Base-by-base conservation (phyloP, 2,113 vertebrate genomes). In the Anarrhichthys ocellatus region DNA sequence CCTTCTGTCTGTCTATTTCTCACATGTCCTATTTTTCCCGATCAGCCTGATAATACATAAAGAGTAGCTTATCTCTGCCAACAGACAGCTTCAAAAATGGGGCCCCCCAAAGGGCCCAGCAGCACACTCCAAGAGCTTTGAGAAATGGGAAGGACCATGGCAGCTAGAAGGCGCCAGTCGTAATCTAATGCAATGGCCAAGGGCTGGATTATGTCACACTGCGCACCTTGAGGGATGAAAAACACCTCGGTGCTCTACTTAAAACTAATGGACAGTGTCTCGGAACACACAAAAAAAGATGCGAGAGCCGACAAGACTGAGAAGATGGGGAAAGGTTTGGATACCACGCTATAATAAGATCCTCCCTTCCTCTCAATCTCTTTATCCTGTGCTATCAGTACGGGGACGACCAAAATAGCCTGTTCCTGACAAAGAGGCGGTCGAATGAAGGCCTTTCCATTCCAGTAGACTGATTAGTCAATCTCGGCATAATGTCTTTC, bases 11-110 rank as follows among this genome's bases (percentile, higher is more conserved):
- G 29, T 81, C 67, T 66, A 69, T 92, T 79, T 68, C 80, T 89
- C 85, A 74, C 48, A 48, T 50, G 85, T 81, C 86, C 89, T 48
- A 89, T 92, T 94, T 93, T 92, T 93, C 94, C 90, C 82, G 92
- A 90, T 88, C 82, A 86, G 73, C 73, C 77, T 29, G 94, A 95
- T 95, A 94, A 94, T 89, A 94, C 87, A 92, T 91, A 80, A 84
- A 85, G 82, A 82, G 87, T 75, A 81, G 92, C 94, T 95, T 95
- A 95, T 96, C 95, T 94, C 86, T 70, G 71, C 78, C 90, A 85
- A 93, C 92, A 95, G 94, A 94, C 94, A 92, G 95, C 91, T 93
- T 93, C 94, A 94, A 93, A 95, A 95, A 95, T 94, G 92, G 90
- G 86, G 50, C 73, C 86, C 56, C 91, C 92, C 92, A 90, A 86